Evolutionary conservation across 2,113 vertebrate genomes (phyloP).

Genomic region (Silurus glanis): DNA sequence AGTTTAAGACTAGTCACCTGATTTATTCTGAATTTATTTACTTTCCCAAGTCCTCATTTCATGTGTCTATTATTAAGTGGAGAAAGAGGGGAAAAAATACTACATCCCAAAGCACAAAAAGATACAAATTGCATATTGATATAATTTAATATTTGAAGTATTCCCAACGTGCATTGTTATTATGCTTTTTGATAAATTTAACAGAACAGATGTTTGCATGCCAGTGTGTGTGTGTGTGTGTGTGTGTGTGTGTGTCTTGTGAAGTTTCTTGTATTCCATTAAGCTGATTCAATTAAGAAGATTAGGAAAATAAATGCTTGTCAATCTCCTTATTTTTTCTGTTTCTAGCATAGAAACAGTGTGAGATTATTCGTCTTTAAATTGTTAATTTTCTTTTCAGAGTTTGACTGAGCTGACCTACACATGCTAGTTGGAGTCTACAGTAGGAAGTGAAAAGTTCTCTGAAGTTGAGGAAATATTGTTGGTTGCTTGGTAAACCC

Average conservation of each 20-base stretch:
- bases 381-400: not conserved
- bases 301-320: not conserved
- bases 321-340: not conserved
- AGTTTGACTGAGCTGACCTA: not conserved
- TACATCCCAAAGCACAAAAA: not conserved
- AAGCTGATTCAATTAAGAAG: constrained; percentile 26
- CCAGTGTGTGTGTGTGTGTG: not conserved
- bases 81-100: not conserved
- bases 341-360: not conserved
- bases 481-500: not conserved
- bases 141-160: no score
- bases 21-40: not conserved
- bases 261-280: not conserved
- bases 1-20: not conserved
- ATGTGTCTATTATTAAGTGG: not conserved
- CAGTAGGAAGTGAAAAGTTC: not conserved
- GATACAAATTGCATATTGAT: not conserved
- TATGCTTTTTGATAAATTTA: not conserved
- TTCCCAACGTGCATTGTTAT: not conserved
- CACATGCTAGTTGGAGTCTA: not conserved
- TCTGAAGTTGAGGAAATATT: not conserved
- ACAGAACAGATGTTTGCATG: constrained; percentile 7
- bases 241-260: not conserved
- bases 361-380: no score
- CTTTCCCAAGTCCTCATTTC: not conserved